Base-by-base conservation (phyloP, 2,888 invertebrate species). In the Candidula unifasciata region DNA sequence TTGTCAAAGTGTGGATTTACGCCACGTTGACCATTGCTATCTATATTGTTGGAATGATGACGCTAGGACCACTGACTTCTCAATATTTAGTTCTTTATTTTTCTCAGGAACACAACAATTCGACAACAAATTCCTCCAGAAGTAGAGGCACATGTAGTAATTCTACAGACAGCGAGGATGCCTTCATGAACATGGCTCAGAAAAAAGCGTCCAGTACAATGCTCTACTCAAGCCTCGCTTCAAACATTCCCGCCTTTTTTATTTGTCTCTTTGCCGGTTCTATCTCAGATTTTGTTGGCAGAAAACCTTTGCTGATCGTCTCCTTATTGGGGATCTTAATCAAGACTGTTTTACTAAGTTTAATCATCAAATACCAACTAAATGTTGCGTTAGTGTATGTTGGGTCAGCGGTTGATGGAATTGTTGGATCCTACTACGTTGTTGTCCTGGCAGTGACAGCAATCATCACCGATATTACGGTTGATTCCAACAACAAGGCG, bases 391-490 rank as follows among this genome's bases (percentile, higher is more conserved):
- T 66, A 27, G 68, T 79, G 10, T 87, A 73, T 78, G 6, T 85
- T 10, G 86, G 76, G 6, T 37, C 30, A 66, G 57, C 54, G 13
- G 0, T 80, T 13, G 85, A 87, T 24, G 86, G 86, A 10, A 8
- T 83, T 37, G 24, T 27, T 16, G 86, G 86, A 0, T 83, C 85
- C 37, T 66, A 66, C 69, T 82, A 64, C 80, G 68, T 66, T 1
- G 37, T 60, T 16, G 1, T 5, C 18, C 18, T 83, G 18, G 80
- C 80, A 10, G 16, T 82, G 2, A 64, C 73, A 27, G 78, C 85
- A 18, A 52, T 83, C n/a, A 57, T 84, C 0, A 74, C 85, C 8
- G 86, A 87, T 77, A 71, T 85, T 76, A 87, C 86, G 1, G 13
- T 69, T 16, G 16, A 73, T 0, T 21, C 68, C 1, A 18, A 33